These are phyloP conservation scores for Antheraea assamensis DNA, from an alignment of 2,888 invertebrate genomes.

Conservation along the genomic window DNA sequence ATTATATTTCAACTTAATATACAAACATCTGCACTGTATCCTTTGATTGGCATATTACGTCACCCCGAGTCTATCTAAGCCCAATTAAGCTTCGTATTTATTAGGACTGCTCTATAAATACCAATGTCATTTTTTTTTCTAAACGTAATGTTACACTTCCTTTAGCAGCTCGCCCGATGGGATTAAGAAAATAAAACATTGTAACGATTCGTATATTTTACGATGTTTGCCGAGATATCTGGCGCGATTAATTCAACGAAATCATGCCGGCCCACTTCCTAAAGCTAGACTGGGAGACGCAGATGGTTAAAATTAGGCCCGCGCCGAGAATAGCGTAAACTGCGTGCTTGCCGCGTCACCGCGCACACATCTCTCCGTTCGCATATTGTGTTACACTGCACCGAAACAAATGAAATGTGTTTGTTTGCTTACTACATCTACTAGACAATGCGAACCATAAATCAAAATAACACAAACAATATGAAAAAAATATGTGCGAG, in stretches of 20 bases:
- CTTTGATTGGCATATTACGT: conserved; percentile 72
- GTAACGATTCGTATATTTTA: conserved; percentile 5
- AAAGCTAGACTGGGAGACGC: conserved; percentile 79
- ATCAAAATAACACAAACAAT: conserved; percentile 29
- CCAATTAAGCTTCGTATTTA: conserved; percentile 53
- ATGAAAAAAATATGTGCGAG: background rate
- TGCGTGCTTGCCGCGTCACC: conserved; percentile 67
- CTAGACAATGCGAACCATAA: conserved; percentile 37
- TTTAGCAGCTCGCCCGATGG: conserved; percentile 1
- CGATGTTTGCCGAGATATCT: conserved; percentile 12
- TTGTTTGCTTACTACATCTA: conserved; percentile 46
- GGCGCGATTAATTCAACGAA: conserved; percentile 63
- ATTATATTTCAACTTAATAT: conserved; percentile 64
- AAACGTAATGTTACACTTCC: conserved; percentile 11
- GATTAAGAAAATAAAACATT: conserved; percentile 5
- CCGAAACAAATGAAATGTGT: conserved; percentile 45
- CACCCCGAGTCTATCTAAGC: conserved; percentile 61
- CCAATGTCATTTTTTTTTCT: conserved; percentile 10
- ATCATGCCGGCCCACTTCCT: conserved; percentile 76
- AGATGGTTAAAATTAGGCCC: conserved; percentile 81
- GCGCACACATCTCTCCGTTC: conserved; percentile 57
- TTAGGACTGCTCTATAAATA: conserved; percentile 27
- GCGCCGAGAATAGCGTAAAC: conserved; percentile 79
- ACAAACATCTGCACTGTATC: conserved; percentile 70
- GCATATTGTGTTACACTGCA: conserved; percentile 77